These are phyloP conservation scores for Aix galericulata DNA, from an alignment of 2,113 vertebrate species.

Conservation along the genomic window DNA sequence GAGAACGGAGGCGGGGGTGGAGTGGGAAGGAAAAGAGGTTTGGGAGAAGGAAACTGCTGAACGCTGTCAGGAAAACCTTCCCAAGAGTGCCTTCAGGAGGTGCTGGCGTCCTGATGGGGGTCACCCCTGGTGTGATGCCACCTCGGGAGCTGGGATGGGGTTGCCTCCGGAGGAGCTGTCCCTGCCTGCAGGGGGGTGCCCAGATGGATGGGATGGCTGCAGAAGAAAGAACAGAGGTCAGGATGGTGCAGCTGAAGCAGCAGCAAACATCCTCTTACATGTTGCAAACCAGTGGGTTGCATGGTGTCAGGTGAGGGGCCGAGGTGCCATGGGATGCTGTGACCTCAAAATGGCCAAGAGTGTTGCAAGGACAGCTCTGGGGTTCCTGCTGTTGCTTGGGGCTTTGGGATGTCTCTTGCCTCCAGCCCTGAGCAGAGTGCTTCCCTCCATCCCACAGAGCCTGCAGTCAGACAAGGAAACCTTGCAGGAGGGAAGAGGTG, in stretches of 20 bases:
- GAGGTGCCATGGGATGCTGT: neutral
- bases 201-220: neutral
- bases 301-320: fast-evolving
- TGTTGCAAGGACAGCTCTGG: neutral
- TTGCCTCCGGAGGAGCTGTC: neutral
- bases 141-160: fast-evolving
- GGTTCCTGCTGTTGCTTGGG: neutral
- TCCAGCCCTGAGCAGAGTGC: neutral
- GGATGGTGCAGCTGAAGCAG: neutral
- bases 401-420: neutral
- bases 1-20: neutral
- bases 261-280: neutral
- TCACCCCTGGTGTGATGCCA: neutral
- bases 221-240: neutral
- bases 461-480: slow-evolving; percentile 94
- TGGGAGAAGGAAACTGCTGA: neutral
- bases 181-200: neutral
- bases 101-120: neutral
- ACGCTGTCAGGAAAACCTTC: neutral
- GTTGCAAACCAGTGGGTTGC: neutral
- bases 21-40: neutral
- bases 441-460: slow-evolving; percentile 78
- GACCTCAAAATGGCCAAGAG: no score
- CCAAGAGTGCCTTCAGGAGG: neutral
- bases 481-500: slow-evolving; percentile 87